Evolutionary conservation across 1,140 invertebrate genomes (phyloP).

Genomic region (Drosophila melanica): DNA sequence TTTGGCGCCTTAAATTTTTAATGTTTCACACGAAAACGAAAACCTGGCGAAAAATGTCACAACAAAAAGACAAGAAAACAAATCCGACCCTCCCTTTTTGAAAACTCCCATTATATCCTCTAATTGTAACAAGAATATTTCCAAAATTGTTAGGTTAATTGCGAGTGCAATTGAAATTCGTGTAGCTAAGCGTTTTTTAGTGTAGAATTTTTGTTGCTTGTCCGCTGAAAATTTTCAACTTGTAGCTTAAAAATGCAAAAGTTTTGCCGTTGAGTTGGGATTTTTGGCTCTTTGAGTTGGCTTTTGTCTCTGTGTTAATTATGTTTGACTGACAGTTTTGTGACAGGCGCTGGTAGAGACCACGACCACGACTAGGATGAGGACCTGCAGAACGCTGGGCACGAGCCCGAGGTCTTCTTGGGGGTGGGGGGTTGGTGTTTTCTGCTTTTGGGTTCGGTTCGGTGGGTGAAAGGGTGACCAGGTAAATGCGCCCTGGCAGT

Average conservation of each 20-base stretch:
- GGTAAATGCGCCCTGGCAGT: slow-evolving; percentile 60
- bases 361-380: slow-evolving; percentile 2
- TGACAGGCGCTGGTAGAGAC: slow-evolving; percentile 61
- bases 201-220: slow-evolving; percentile 19
- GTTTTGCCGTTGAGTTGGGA: slow-evolving; percentile 53
- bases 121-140: slow-evolving; percentile 65
- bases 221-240: slow-evolving; percentile 50
- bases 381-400: background rate
- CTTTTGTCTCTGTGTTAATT: slow-evolving; percentile 60
- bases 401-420: slow-evolving; percentile 28
- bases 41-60: slow-evolving; percentile 49
- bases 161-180: slow-evolving; percentile 17
- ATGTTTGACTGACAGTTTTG: slow-evolving; percentile 83
- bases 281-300: slow-evolving; percentile 35
- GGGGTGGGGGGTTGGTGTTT: background rate
- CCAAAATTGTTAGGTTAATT: slow-evolving; percentile 64
- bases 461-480: slow-evolving; percentile 77
- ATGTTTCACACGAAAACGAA: slow-evolving; percentile 35
- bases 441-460: background rate
- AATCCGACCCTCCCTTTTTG: slow-evolving; percentile 12
- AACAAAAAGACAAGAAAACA: slow-evolving; percentile 29
- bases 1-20: slow-evolving; percentile 63
- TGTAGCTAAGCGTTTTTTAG: slow-evolving; percentile 45
- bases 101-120: slow-evolving; percentile 2
- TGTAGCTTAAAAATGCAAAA: slow-evolving; percentile 66